Evolutionary conservation across 2,797 vertebrate species (phyloP).

Genomic region (Rhinogobio ventralis): DNA sequence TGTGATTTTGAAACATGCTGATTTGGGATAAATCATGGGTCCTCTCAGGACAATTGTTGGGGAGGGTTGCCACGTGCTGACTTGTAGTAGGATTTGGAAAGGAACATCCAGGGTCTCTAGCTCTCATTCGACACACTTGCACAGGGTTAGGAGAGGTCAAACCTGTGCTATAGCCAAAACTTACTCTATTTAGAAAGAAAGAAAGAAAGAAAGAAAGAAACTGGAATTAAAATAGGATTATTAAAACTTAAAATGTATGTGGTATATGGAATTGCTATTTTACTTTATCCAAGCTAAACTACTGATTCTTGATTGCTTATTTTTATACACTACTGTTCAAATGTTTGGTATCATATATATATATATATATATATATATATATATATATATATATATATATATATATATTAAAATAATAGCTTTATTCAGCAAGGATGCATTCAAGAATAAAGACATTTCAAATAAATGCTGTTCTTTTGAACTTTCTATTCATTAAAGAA

Average conservation of each 20-base stretch:
- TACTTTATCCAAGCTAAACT: not conserved
- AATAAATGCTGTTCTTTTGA: not conserved
- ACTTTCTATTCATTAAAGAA: not conserved
- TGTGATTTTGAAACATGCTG: constrained; percentile 59
- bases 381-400: no score
- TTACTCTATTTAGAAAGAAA: not conserved
- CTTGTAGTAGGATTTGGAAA: constrained; percentile 32
- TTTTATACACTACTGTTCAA: not conserved
- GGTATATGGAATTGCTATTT: not conserved
- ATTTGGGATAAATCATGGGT: constrained; percentile 45
- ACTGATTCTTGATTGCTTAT: not conserved
- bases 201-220: constrained; percentile 3
- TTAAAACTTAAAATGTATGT: not conserved
- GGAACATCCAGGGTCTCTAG: constrained; percentile 28
- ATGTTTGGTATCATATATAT: not conserved
- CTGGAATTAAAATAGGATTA: not conserved
- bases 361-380: no score
- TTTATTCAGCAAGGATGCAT: not conserved
- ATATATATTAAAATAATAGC: no score
- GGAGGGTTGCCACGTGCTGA: constrained; percentile 49
- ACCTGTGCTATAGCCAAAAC: not conserved
- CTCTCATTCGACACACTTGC: constrained; percentile 41
- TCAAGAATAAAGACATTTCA: not conserved
- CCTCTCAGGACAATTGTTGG: constrained; percentile 43
- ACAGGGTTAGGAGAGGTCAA: constrained; percentile 26